Evolutionary conservation across 2,888 invertebrate species (phyloP), one percentile per base, ranked within the genome.

Genomic region (Villa cingulata): DNA sequence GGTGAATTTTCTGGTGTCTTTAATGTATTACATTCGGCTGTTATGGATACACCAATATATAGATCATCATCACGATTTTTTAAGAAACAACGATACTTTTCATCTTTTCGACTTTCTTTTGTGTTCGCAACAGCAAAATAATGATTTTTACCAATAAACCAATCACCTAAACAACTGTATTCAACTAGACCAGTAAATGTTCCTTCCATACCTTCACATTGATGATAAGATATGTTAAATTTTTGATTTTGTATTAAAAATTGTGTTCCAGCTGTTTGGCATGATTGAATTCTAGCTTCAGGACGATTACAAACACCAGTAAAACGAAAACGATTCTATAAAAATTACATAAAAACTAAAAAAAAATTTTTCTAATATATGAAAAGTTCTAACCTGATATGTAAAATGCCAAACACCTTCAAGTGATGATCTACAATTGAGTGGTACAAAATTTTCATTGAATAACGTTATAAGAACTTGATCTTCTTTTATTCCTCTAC

Each of bases 381-480:
- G 23, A 7, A 23, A 6, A 23, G 12, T 14, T 14, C 49, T 54
- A 58, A 72, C 77, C 68, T 87, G 87, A 65, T 88, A 89, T 2
- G 87, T 84, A 73, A 94, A 94, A 59, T 89, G 89, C 91, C 91
- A 94, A n/a, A 92, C 91, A 48, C 92, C 92, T 74, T 94, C 92
- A 37, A 94, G 70, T 7, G 91, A 89, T 4, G 92, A 90, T 50
- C 92, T 76, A 60, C 92, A 94, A 68, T 92, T 92, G 2, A 91
- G 80, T 36, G 91, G 89, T 1, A 86, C 81, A 66, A 83, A 86
- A 70, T 91, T 91, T 61, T 91, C 89, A 38, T 88, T 86, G 62
- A 91, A 92, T 50, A 92, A 68, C 16, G 92, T 91, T 43, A 83
- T 78, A 4, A 88, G 70, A 58, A 88, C 85, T 59, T 89, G 87